These are phyloP conservation scores for Pristionchus maxplancki DNA, from an alignment of 2,888 invertebrate genomes.

Conservation along the genomic window DNA sequence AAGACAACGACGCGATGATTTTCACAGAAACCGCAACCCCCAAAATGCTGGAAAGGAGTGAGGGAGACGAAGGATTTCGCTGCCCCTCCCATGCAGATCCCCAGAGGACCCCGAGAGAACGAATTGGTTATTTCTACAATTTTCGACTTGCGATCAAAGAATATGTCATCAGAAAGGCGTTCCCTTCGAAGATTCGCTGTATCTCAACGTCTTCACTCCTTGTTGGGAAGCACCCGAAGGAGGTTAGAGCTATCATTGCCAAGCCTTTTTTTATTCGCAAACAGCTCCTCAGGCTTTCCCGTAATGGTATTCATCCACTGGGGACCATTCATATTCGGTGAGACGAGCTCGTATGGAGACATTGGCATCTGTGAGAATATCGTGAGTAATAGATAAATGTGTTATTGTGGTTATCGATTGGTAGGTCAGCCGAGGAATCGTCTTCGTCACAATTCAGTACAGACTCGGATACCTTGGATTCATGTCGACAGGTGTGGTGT, in stretches of 20 bases:
- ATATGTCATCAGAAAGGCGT: background rate
- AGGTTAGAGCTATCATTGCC: background rate
- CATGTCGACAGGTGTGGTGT: slow-evolving; percentile 61
- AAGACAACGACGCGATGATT: background rate
- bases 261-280: background rate
- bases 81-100: background rate
- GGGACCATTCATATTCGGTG: slow-evolving; percentile 61
- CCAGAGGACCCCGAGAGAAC: background rate
- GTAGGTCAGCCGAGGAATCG: slow-evolving; percentile 47
- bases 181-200: background rate
- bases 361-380: slow-evolving; percentile 60
- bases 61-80: background rate
- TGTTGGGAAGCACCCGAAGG: slow-evolving; percentile 2
- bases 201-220: slow-evolving; percentile 43
- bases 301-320: slow-evolving; percentile 62
- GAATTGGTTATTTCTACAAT: background rate
- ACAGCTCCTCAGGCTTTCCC: slow-evolving; percentile 37
- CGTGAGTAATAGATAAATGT: slow-evolving; percentile 30
- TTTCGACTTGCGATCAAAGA: background rate
- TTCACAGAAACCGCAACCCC: background rate
- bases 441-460: background rate
- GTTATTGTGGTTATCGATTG: background rate
- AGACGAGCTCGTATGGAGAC: slow-evolving; percentile 62
- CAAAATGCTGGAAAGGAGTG: background rate
- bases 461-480: slow-evolving; percentile 61